These are phyloP conservation scores for Habropoda laboriosa DNA, from an alignment of 1,140 invertebrate species.

Conservation along the genomic window DNA sequence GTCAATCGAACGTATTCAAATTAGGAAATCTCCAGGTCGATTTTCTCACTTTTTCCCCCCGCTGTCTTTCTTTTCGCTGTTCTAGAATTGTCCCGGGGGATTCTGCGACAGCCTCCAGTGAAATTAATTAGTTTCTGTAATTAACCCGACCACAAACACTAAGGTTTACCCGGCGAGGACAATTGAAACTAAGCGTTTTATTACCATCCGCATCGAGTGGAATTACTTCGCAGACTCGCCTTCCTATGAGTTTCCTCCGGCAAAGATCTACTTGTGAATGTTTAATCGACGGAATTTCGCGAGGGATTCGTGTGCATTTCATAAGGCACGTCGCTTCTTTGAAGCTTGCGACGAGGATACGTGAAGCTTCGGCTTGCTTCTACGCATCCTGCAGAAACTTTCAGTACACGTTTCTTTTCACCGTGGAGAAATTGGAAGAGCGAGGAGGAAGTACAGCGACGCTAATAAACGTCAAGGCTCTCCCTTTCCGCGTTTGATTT, in stretches of 20 bases:
- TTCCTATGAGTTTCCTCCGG: background rate
- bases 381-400: too few species aligned
- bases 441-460: too few species aligned
- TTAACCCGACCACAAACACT: slow-evolving; percentile 17
- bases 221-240: background rate
- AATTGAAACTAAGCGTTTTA: slow-evolving; percentile 38
- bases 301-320: background rate
- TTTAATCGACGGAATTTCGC: background rate
- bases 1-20: background rate
- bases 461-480: slow-evolving; percentile 20
- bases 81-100: too few species aligned
- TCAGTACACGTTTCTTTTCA: too few species aligned
- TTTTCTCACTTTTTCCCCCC: background rate
- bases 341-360: too few species aligned
- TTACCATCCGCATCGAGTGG: background rate
- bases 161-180: background rate
- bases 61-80: too few species aligned
- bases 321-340: too few species aligned
- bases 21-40: too few species aligned
- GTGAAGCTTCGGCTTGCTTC: too few species aligned
- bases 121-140: slow-evolving; percentile 49
- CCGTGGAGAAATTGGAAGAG: too few species aligned
- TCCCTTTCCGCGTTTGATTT: background rate
- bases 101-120: background rate
- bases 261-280: background rate